Percentiles rank a stretch among this genome's conserved stretches.
Evolutionary conservation across 2,888 invertebrate species (phyloP).

Genomic region (Tillus elongatus): DNA sequence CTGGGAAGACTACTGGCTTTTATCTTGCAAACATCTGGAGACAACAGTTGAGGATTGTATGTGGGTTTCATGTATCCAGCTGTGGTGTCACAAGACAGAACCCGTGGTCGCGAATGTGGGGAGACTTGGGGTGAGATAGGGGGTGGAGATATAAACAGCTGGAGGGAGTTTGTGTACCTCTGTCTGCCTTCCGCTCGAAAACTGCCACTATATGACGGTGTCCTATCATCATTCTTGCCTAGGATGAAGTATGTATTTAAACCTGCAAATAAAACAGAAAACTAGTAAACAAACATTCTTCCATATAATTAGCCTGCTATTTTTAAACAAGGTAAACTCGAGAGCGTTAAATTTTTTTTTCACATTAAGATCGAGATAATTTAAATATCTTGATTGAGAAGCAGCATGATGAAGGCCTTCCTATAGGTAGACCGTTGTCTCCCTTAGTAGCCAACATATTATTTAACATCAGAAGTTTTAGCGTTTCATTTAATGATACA

Average conservation of each 20-base stretch:
- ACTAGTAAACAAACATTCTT: no score
- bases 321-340: no score
- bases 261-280: constrained; percentile 44
- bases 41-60: constrained; percentile 48
- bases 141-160: constrained; percentile 55
- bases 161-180: constrained; percentile 43
- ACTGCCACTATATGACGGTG: constrained; percentile 37
- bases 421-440: no score
- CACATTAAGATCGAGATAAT: no score
- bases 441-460: no score
- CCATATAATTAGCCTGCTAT: no score
- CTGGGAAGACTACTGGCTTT: constrained; percentile 75
- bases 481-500: no score
- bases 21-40: constrained; percentile 52
- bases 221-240: constrained; percentile 55
- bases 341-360: no score
- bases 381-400: no score
- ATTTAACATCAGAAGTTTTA: no score
- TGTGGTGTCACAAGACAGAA: constrained; percentile 38
- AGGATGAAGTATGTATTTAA: constrained; percentile 81
- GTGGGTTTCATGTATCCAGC: constrained; percentile 27
- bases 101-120: constrained; percentile 36
- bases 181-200: constrained; percentile 33
- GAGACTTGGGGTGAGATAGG: constrained; percentile 36
- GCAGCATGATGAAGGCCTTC: no score